Evolutionary conservation across 1,140 invertebrate genomes (phyloP).

Genomic region (Anastatus disparis): DNA sequence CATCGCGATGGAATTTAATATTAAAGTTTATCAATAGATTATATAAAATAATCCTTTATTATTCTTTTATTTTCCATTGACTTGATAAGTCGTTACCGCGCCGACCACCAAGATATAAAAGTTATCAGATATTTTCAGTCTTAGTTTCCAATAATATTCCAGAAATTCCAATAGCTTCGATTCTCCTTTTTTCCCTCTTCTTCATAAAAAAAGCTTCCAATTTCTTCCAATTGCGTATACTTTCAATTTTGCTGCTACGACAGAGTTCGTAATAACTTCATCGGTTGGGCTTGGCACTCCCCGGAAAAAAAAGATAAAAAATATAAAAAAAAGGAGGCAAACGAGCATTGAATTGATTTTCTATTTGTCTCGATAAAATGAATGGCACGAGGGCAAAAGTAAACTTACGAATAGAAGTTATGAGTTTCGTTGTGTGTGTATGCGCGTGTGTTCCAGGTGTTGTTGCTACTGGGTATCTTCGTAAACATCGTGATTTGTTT

Average conservation of each 20-base stretch:
- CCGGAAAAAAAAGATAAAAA: too few relatives aligned
- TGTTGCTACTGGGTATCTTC: background rate
- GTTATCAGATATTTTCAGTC: background rate
- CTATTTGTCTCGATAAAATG: slow-evolving; percentile 39
- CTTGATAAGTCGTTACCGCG: background rate
- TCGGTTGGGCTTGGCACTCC: too few relatives aligned
- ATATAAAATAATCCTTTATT: too few relatives aligned
- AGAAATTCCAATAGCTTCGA: slow-evolving; percentile 14
- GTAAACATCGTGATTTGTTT: slow-evolving; percentile 18
- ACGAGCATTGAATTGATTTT: slow-evolving; percentile 46
- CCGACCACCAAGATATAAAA: background rate
- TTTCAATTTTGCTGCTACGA: slow-evolving; percentile 7
- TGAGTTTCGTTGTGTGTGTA: too few relatives aligned
- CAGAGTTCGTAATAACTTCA: slow-evolving; percentile 30
- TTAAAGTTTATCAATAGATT: too few relatives aligned
- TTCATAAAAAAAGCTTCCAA: too few relatives aligned
- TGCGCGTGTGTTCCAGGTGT: slow-evolving; percentile 18
- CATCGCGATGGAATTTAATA: too few relatives aligned
- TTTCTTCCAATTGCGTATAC: background rate
- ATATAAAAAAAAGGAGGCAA: background rate
- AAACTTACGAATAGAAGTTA: too few relatives aligned
- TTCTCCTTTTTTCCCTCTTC: background rate
- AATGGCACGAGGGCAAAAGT: too few relatives aligned
- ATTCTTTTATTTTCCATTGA: too few relatives aligned
- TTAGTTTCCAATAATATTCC: background rate